These are phyloP conservation scores for Botrylloides violaceus DNA, from an alignment of 23 tunicate species.

Conservation along the genomic window DNA sequence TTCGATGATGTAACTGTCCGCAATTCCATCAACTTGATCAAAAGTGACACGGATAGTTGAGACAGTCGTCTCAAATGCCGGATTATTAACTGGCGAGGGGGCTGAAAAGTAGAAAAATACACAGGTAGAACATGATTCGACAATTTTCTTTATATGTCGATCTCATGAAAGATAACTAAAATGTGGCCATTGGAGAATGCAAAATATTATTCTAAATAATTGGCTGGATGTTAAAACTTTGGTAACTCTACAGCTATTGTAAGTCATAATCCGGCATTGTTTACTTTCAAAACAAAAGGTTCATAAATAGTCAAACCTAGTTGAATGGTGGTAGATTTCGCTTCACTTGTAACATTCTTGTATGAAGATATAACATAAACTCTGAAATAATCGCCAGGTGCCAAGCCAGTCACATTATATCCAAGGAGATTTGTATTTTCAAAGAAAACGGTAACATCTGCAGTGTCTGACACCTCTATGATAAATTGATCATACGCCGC, in stretches of 20 bases:
- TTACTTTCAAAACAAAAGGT: no score
- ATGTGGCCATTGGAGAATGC: no score
- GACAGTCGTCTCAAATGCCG: constrained; percentile 1
- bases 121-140: no score
- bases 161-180: no score
- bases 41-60: constrained; percentile 15
- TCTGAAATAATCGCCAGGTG: not conserved
- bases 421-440: not conserved
- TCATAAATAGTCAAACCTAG: not conserved
- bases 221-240: no score
- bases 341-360: not conserved
- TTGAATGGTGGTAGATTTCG: not conserved
- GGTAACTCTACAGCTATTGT: no score
- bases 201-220: no score
- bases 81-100: constrained; percentile 12
- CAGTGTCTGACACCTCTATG: not conserved
- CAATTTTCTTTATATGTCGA: no score
- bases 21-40: constrained; percentile 15
- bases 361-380: not conserved
- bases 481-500: not conserved
- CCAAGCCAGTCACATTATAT: not conserved
- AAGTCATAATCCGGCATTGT: no score
- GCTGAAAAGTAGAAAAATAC: constrained; percentile 16
- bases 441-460: not conserved
- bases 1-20: constrained; percentile 18